phyloP scores from a whole-genome alignment of 2,797 vertebrate genomes.

The Xyrichtys novacula region DNA sequence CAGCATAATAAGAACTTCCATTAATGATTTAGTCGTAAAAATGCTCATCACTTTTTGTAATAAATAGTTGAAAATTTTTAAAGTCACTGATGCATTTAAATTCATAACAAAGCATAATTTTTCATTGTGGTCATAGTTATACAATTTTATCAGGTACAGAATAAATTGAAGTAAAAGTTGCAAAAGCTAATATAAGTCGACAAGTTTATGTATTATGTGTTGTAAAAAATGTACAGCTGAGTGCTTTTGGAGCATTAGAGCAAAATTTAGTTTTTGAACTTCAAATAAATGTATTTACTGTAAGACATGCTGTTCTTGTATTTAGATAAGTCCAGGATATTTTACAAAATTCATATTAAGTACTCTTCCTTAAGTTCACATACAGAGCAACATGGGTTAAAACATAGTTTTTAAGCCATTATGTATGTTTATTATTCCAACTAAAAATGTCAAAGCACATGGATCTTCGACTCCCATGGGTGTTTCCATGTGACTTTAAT shows the following conservation, averaged over 20 bases:
- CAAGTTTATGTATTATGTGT: background rate
- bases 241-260: background rate
- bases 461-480: background rate
- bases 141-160: no score
- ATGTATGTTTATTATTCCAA: background rate
- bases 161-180: background rate
- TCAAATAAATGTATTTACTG: background rate
- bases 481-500: slow-evolving; percentile 7
- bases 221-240: background rate
- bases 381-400: background rate
- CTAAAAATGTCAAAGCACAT: slow-evolving; percentile 7
- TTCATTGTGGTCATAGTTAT: no score
- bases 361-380: background rate
- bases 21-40: no score
- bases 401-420: background rate
- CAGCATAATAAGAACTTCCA: no score
- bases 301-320: no score
- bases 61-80: no score
- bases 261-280: background rate
- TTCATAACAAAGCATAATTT: no score
- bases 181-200: background rate
- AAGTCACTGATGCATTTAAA: no score
- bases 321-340: background rate
- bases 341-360: background rate
- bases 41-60: no score